Conservation (phyloP, 35 echinoderm and acorn worm genomes). For the Apostichopus japonicus region DNA sequence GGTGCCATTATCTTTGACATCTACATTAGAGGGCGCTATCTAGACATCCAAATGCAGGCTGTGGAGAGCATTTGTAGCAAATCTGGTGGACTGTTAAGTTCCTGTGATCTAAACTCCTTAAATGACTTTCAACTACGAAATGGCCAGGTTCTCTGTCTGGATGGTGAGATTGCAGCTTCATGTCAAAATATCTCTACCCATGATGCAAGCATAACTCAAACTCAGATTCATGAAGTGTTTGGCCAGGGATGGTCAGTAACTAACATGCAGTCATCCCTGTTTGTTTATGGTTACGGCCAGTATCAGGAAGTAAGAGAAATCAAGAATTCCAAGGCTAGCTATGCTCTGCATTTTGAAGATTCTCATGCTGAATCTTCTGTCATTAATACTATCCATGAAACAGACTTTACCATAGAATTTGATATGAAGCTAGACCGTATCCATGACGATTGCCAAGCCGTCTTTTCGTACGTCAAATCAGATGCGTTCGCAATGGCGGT, state of each 20-base stretch:
- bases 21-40: slow-evolving; percentile 68
- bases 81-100: slow-evolving; percentile 65
- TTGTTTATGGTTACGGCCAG: slow-evolving; percentile 63
- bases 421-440: slow-evolving; percentile 42
- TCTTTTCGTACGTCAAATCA: slow-evolving; percentile 68
- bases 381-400: slow-evolving; percentile 70
- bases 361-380: slow-evolving; percentile 45
- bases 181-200: neutral
- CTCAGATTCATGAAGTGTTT: slow-evolving; percentile 71
- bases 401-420: slow-evolving; percentile 92
- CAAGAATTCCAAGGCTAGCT: slow-evolving; percentile 62
- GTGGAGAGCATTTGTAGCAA: slow-evolving; percentile 22
- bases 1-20: slow-evolving; percentile 51
- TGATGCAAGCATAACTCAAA: slow-evolving; percentile 51
- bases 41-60: slow-evolving; percentile 57
- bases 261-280: slow-evolving; percentile 38
- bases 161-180: neutral
- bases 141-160: slow-evolving; percentile 35
- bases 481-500: slow-evolving; percentile 52
- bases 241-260: slow-evolving; percentile 19
- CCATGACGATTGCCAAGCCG: slow-evolving; percentile 46
- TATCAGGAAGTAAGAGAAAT: slow-evolving; percentile 70
- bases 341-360: slow-evolving; percentile 84
- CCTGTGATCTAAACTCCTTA: slow-evolving; percentile 66
- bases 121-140: slow-evolving; percentile 75